Base-by-base conservation (phyloP, 2,888 invertebrate genomes). In the Tinea semifulvella region DNA sequence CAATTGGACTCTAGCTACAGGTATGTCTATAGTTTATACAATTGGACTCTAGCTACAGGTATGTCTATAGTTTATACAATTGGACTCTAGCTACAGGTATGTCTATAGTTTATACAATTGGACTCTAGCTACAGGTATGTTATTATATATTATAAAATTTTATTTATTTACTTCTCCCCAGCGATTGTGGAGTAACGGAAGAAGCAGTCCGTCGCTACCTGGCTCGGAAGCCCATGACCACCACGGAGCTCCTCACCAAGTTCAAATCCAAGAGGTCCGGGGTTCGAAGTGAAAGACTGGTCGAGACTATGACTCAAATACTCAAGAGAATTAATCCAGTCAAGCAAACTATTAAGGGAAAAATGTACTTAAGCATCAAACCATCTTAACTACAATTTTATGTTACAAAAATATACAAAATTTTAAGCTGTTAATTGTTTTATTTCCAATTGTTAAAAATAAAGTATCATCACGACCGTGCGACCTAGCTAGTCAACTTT, bases 211-310 rank as follows among this genome's bases (percentile, higher is more conserved):
- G 97, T 2, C 88, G 97, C 11, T 98, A 99, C 74, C 80, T 99
- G 22, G 91, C 93, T 69, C 87, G 98, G 7, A 98, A 98, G 62
- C 99, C 98, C 1, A 96, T 98, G 92, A 98, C 98, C 0, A 94
- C 98, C 0, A 98, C 95, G 0, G 98, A 98, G 63, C 81, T 98
- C 22, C 75, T 98, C 35, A 94, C 95, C 52, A 98, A 98, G 79
- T 96, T 98, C 80, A 96, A 95, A 65, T 92, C 92, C 27, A 96
- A 96, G 71, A 93, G 95, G 59, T 92, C 93, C 7, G 95, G 95
- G 3, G 85, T 96, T 42, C 90, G 90, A 46, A 93, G 92, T 52
- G 94, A 97, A 51, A 91, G 96, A 46, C 84, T 98, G 47, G 96
- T 96, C 1, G 92, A 92, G 60, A 91, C 92, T 26, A 95, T 98